Conservation (phyloP, 2,888 invertebrate species). For the Stenurella melanura region DNA sequence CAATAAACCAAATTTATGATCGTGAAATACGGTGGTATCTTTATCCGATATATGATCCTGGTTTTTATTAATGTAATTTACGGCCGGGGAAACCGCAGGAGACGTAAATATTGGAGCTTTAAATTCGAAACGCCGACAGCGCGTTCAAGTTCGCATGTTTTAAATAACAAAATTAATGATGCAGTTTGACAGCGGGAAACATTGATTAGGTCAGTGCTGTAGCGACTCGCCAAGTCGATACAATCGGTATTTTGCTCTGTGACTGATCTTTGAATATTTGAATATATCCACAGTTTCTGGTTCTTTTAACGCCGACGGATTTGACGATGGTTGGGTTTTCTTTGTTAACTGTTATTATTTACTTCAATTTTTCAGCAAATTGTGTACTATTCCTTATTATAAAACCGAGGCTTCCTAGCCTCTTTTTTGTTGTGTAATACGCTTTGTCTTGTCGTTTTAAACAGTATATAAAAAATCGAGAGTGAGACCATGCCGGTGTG, state of each 20-base stretch:
- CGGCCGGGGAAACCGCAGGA: conserved; percentile 46
- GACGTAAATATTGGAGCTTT: conserved; percentile 54
- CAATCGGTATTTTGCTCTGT: not conserved
- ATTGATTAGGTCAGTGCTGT: conserved; percentile 14
- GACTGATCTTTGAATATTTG: no score
- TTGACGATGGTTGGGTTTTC: no score
- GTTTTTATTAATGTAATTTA: conserved; percentile 51
- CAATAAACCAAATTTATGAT: conserved; percentile 29
- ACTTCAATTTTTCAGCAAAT: no score
- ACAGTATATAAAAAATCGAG: no score
- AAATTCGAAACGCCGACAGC: conserved; percentile 51
- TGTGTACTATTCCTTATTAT: no score
- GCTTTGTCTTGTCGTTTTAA: no score
- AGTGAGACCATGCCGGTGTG: no score
- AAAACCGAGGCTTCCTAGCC: no score
- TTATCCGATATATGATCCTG: conserved; percentile 29
- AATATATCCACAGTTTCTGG: no score
- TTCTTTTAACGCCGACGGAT: no score
- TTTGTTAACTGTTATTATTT: no score
- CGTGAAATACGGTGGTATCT: conserved; percentile 25
- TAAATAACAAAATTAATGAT: conserved; percentile 36
- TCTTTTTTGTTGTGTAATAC: no score
- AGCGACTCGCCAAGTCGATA: not conserved
- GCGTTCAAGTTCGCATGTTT: conserved; percentile 39
- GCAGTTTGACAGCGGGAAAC: not conserved